Conservation (phyloP, 92 coral and sea anemone genomes). For the Palythoa grandiflora region DNA sequence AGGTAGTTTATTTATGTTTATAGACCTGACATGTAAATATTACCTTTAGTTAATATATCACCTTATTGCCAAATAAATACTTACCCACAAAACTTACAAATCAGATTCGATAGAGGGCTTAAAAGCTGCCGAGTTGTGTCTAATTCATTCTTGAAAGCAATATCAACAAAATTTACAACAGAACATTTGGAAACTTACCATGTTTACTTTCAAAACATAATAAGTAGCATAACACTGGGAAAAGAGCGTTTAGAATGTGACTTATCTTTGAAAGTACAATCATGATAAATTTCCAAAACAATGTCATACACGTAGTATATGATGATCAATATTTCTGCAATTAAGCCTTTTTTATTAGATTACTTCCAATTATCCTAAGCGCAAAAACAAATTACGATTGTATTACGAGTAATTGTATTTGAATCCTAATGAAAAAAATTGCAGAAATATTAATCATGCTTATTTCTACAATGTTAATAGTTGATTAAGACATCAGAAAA, state of each 20-base stretch:
- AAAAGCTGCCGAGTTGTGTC: neutral
- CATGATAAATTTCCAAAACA: neutral
- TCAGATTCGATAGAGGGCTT: neutral
- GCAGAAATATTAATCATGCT: neutral
- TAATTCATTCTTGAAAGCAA: neutral
- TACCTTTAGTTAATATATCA: neutral
- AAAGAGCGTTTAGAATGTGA: neutral
- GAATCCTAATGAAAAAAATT: neutral
- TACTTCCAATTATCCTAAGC: neutral
- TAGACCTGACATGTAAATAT: neutral
- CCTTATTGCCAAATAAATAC: neutral
- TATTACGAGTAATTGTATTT: too few relatives aligned
- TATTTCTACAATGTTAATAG: neutral
- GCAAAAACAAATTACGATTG: neutral
- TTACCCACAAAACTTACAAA: slow-evolving; percentile 24
- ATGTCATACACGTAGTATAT: neutral
- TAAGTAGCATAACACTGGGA: neutral
- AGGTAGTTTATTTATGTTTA: neutral
- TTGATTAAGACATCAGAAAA: neutral
- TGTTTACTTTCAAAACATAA: neutral
- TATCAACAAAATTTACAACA: neutral
- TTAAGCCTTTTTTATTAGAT: neutral
- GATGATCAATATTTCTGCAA: neutral
- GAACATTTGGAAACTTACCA: neutral
- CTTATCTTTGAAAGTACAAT: neutral